These are phyloP conservation scores for Melinaea marsaeus DNA, from an alignment of 2,888 invertebrate genomes.

Conservation along the genomic window DNA sequence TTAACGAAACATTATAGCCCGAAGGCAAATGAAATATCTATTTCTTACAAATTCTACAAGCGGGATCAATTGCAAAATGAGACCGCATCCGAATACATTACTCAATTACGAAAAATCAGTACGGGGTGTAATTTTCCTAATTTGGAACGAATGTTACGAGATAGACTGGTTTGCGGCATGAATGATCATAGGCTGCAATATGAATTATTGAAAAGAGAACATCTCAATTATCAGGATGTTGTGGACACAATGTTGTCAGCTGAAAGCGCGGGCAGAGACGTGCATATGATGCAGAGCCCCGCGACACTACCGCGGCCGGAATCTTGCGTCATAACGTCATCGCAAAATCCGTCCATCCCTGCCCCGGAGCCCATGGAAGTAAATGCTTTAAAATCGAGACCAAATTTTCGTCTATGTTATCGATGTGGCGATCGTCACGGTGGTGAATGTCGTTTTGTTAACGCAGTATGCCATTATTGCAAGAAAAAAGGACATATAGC, in stretches of 20 bases:
- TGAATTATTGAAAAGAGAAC: slow-evolving; percentile 30
- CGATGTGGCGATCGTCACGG: too few relatives aligned
- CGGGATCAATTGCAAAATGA: slow-evolving; percentile 21
- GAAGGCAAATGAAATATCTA: slow-evolving; percentile 27
- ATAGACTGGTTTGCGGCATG: slow-evolving; percentile 33
- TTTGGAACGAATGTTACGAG: slow-evolving; percentile 32
- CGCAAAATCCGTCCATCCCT: too few relatives aligned
- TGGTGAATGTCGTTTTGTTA: too few relatives aligned
- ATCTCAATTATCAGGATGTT: slow-evolving; percentile 27
- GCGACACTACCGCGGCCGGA: too few relatives aligned
- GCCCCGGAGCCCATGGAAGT: too few relatives aligned
- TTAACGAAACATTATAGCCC: slow-evolving; percentile 16
- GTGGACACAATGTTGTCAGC: slow-evolving; percentile 30
- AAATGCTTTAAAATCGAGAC: too few relatives aligned
- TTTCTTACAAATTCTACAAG: slow-evolving; percentile 24
- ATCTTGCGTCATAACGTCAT: not conserved
- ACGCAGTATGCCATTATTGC: too few relatives aligned
- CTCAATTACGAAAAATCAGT: slow-evolving; percentile 28
- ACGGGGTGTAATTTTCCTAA: slow-evolving; percentile 30
- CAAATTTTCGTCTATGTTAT: too few relatives aligned
- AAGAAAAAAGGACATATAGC: too few relatives aligned
- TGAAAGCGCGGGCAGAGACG: slow-evolving; percentile 28
- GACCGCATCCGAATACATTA: slow-evolving; percentile 19
- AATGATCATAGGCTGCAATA: slow-evolving; percentile 26
- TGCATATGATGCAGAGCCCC: slow-evolving; percentile 15